These are phyloP conservation scores for Callyntrura sp. DNA, from an alignment of 2,888 invertebrate genomes.

Conservation along the genomic window DNA sequence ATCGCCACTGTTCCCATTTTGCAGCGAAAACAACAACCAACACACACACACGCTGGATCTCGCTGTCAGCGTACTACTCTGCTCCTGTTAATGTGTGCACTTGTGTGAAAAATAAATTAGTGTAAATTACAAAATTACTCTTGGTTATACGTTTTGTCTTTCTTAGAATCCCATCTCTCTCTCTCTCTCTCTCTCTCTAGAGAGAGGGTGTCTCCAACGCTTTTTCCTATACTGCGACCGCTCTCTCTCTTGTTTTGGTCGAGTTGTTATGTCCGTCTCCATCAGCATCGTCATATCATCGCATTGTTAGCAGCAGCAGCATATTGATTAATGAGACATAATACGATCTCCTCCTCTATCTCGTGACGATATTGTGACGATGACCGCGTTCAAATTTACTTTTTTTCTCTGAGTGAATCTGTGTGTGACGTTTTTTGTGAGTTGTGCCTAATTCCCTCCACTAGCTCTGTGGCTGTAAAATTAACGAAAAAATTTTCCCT, in stretches of 20 bases:
- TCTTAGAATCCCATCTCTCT: too few species aligned
- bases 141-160: too few species aligned
- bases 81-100: not conserved
- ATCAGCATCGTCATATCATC: not conserved
- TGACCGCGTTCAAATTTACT: not conserved
- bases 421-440: not conserved
- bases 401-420: too few species aligned
- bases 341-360: too few species aligned
- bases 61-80: not conserved
- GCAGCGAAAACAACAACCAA: not conserved
- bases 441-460: too few species aligned
- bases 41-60: not conserved
- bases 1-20: constrained; percentile 13
- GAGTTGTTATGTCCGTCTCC: not conserved
- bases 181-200: too few species aligned
- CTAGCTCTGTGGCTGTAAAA: too few species aligned
- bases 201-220: too few species aligned
- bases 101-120: constrained; percentile 30
- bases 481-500: not conserved
- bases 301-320: not conserved
- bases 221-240: too few species aligned
- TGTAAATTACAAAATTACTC: constrained; percentile 42
- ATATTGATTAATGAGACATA: not conserved
- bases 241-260: too few species aligned
- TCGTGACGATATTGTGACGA: too few species aligned